Base-by-base conservation (phyloP, 2,113 vertebrate species). In the Pseudopipra pipra region DNA sequence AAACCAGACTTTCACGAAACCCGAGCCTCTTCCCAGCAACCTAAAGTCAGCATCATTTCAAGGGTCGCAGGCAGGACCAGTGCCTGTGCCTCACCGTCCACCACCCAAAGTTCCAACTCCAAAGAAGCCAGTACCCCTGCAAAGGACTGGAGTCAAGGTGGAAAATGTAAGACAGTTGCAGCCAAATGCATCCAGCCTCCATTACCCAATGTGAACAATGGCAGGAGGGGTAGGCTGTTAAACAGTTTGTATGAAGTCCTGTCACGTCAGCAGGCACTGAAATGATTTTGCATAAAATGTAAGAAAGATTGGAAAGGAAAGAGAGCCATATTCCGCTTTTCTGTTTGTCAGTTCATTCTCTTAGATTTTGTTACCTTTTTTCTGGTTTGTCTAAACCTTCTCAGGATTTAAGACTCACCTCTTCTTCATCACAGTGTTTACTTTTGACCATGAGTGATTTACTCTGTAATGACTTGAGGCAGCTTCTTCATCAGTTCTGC, bases 61-160 rank as follows among this genome's bases (percentile, higher is more conserved):
- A 27, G 91, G 63, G 9, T 7, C 6, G 0, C 97, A 96, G 47
- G 31, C 54, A 52, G 94, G 59, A 56, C 47, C 80, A 5, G 90
- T 11, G 8, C 91, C 97, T 9, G 84, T 98, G 33, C 98, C 98
- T 73, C 98, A 98, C 11, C 97, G 98, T n/a, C 98, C 98, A 0
- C 95, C 98, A 18, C 98, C 98, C 71, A 97, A 97, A 93, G 97
- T 98, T 81, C 98, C 98, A 24, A 52, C 93, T 33, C 31, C 74
- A 2, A 98, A 97, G 97, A 98, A 97, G 89, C 97, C 97, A 31
- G 67, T 89, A 17, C 82, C 94, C 6, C 86, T 97, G 83, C 97
- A 98, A 46, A 97, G 96, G 93, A 93, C 95, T 0, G 87, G 79
- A 68, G 65, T 31, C 62, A 97, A 87, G 66, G 56, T 12, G 7